These are phyloP conservation scores for Pristionchus arcanus DNA, from an alignment of 2,888 invertebrate species.

Conservation along the genomic window DNA sequence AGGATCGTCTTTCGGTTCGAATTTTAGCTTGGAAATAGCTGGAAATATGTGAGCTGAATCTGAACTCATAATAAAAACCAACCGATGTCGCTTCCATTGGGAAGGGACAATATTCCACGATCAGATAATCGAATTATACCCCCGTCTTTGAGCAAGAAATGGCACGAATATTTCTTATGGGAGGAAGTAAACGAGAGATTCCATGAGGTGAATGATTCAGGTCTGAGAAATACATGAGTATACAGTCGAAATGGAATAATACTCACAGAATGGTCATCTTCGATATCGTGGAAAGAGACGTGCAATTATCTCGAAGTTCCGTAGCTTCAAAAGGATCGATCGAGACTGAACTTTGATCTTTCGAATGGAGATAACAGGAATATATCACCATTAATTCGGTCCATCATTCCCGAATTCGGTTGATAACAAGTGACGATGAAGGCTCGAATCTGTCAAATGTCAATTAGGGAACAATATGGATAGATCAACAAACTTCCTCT, in stretches of 20 bases:
- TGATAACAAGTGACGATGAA: neutral
- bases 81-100: neutral
- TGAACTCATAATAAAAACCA: neutral
- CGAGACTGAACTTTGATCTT: neutral
- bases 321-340: neutral
- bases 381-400: neutral
- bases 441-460: neutral
- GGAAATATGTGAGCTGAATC: neutral
- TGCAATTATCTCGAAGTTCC: neutral
- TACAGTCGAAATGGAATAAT: neutral
- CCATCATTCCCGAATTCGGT: neutral
- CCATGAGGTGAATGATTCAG: neutral
- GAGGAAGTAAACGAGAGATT: neutral
- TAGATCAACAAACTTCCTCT: neutral
- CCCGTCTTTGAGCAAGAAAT: neutral
- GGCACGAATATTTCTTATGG: neutral
- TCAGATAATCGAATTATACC: neutral
- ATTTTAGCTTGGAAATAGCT: neutral
- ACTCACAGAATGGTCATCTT: neutral
- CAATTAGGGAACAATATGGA: neutral
- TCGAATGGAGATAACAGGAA: neutral
- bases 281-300: neutral
- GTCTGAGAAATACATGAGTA: neutral
- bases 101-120: neutral
- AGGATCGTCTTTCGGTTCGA: neutral